Base-by-base conservation (phyloP, 35 echinoderm and acorn worm genomes). In the Heliocidaris tuberculata region DNA sequence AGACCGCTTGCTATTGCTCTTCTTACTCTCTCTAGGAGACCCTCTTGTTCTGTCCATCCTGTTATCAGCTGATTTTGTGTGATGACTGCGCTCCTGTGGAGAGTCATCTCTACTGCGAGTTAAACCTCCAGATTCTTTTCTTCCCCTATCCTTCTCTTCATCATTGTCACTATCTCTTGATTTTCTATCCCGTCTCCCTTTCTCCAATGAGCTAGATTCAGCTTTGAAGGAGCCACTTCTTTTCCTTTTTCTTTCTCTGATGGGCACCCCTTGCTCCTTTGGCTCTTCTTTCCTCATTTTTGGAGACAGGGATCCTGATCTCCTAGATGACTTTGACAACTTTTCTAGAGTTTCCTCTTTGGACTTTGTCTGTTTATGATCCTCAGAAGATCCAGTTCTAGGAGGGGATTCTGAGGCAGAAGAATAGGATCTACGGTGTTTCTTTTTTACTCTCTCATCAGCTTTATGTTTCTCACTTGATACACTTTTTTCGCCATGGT, bases 81-180 rank as follows among this genome's bases (percentile, higher is more conserved):
- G 87, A 48, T 48, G 15, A 15, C 87, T 89, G 47, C 31, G 4
- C 24, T 42, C 47, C 87, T 89, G 12, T 13, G 87, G 19, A 47
- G 87, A 89, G 12, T 89, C 31, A 89, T 47, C 2, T 32, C 87
- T 47, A 12, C 29, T 89, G 31, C 47, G 31, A 17, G 87, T 48
- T 89, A 13, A 7, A 5, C 47, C 87, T 42, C 21, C 31, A 32
- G 87, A 89, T 47, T 89, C 87, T 19, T 48, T 89, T 89, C 87
- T 89, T 21, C 31, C 29, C 32, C 47, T 49, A n/a, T 21, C 17
- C 50, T 93, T 59, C 16, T 49, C 47, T 93, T 50, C 50, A 32
- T 91, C 89, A n/a, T 6, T 93, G n/a, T 93, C 91, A 30, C 48
- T 31, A 31, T 93, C 91, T 59, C 50, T 93, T 93, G 91, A 93